Percentiles rank a stretch among this genome's conserved stretches.
These are phyloP conservation scores for Philaethria dido DNA, from an alignment of 2,888 invertebrate species.

Conservation along the genomic window DNA sequence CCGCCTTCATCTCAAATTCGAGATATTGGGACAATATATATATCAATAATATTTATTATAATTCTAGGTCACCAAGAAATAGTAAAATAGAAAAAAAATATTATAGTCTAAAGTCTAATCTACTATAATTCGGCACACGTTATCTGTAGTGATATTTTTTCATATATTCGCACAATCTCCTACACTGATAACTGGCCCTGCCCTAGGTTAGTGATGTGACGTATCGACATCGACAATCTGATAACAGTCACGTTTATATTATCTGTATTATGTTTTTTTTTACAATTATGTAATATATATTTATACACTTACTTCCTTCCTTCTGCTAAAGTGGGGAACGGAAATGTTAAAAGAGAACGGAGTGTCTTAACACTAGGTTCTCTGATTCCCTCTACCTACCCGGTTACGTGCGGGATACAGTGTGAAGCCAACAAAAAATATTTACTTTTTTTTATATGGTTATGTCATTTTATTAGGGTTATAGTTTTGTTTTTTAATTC, in stretches of 20 bases:
- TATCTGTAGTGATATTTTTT: conserved; percentile 65
- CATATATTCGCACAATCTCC: conserved; percentile 68
- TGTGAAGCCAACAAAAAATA: too few relatives aligned
- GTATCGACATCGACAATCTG: conserved; percentile 45
- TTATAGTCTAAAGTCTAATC: conserved; percentile 57
- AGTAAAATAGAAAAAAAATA: conserved; percentile 38
- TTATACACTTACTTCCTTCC: too few relatives aligned
- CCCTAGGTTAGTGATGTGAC: conserved; percentile 70
- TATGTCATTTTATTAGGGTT: background rate
- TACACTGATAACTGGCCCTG: conserved; percentile 74
- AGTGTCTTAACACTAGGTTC: too few relatives aligned
- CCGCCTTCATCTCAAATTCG: too few relatives aligned
- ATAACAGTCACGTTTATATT: conserved; percentile 20
- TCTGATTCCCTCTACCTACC: too few relatives aligned
- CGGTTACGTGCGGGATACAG: too few relatives aligned
- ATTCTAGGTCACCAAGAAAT: conserved; percentile 13
- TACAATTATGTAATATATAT: background rate
- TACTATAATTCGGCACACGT: conserved; percentile 69
- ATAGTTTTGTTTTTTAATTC: background rate
- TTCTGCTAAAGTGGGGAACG: too few relatives aligned
- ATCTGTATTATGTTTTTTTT: conserved; percentile 1
- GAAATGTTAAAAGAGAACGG: too few relatives aligned
- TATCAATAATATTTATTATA: too few relatives aligned
- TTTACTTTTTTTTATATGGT: background rate
- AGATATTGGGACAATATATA: too few relatives aligned